Evolutionary conservation across 2,113 vertebrate species (phyloP).

Genomic region (Cynoglossus semilaevis): DNA sequence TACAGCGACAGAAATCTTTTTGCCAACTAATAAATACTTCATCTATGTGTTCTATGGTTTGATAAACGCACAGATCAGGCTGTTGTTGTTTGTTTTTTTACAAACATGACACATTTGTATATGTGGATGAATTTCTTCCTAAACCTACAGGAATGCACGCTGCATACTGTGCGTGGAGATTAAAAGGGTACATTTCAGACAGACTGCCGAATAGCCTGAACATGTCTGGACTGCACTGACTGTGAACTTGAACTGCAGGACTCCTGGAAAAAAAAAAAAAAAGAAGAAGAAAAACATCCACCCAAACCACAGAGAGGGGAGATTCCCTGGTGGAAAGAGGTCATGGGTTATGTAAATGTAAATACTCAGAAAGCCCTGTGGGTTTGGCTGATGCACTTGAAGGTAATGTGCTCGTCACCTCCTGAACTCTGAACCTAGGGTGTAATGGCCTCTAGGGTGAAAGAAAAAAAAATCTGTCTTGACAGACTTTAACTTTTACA

Average conservation of each 20-base stretch:
- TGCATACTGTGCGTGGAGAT: background rate
- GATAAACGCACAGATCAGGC: too few species aligned
- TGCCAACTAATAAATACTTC: too few species aligned
- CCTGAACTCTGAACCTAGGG: slow-evolving; percentile 35
- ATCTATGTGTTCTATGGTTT: too few species aligned
- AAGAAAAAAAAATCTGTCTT: background rate
- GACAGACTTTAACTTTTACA: slow-evolving; percentile 5
- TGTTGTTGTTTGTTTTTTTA: background rate
- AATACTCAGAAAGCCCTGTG: slow-evolving; percentile 51
- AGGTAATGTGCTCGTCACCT: slow-evolving; percentile 53
- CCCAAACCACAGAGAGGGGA: slow-evolving; percentile 23
- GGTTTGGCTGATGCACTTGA: slow-evolving; percentile 37
- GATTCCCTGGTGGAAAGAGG: slow-evolving; percentile 36
- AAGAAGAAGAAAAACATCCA: slow-evolving; percentile 14
- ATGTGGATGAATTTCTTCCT: background rate
- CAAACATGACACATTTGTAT: too few species aligned
- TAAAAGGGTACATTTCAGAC: slow-evolving; percentile 2
- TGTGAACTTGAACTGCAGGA: slow-evolving; percentile 69
- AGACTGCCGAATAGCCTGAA: slow-evolving; percentile 9
- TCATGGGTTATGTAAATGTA: slow-evolving; percentile 62
- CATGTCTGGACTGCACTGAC: slow-evolving; percentile 44
- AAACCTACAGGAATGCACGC: background rate
- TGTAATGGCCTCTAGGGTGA: slow-evolving; percentile 18
- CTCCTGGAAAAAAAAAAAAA: slow-evolving; percentile 15
- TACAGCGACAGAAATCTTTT: background rate